These are phyloP conservation scores for Eptatretus burgeri DNA, from an alignment of 2,113 vertebrate species.

Conservation along the genomic window DNA sequence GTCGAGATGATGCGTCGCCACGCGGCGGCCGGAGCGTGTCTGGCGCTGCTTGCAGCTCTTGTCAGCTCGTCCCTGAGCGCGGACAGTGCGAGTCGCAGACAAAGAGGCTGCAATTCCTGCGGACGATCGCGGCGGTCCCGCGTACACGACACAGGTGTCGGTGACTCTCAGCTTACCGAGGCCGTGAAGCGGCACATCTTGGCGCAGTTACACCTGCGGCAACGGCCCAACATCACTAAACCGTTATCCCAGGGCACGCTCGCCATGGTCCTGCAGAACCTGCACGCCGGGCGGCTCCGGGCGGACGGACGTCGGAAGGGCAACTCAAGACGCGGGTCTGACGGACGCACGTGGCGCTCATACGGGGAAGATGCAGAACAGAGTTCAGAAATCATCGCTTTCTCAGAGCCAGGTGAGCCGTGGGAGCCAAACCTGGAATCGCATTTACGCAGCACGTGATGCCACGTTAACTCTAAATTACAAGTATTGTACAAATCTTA, in stretches of 20 bases:
- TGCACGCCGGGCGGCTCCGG: constrained; percentile 31
- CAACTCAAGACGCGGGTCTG: constrained; percentile 27
- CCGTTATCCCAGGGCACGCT: constrained; percentile 69
- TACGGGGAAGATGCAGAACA: constrained; percentile 39
- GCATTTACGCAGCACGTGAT: too few species aligned
- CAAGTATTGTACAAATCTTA: too few species aligned
- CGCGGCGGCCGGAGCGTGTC: too few species aligned
- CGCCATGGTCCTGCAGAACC: constrained; percentile 73
- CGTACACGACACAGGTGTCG: neutral
- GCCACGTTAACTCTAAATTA: too few species aligned
- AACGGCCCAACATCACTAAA: constrained; percentile 80
- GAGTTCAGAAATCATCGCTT: constrained; percentile 80
- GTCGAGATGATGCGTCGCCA: too few species aligned
- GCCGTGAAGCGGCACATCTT: constrained; percentile 87
- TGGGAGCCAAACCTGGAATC: neutral
- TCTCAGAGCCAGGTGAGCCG: constrained; percentile 27
- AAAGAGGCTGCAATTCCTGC: too few species aligned
- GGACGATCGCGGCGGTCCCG: too few species aligned
- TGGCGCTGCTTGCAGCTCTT: too few species aligned
- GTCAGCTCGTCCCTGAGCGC: too few species aligned
- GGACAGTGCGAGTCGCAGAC: too few species aligned
- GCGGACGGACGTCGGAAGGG: constrained; percentile 72
- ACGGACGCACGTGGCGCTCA: too few species aligned
- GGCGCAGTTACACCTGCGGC: constrained; percentile 62
- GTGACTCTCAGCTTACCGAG: constrained; percentile 15